Evolutionary conservation across 2,888 invertebrate species (phyloP), one percentile per base, ranked within the genome.

Genomic region (Leptogaster cylindrica): DNA sequence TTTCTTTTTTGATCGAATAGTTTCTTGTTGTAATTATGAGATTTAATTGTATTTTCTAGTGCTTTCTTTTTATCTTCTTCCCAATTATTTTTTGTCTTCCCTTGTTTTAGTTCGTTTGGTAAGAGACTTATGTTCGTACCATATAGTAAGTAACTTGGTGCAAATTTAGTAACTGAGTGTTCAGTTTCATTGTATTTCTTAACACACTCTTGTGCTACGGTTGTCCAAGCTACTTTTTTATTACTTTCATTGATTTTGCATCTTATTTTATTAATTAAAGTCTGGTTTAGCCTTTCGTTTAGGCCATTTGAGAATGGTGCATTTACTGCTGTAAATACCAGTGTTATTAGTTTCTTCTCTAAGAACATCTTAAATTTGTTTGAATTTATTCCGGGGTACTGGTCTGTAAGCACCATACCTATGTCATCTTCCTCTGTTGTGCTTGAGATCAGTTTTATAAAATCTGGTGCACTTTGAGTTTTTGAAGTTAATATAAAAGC

Each of bases 301-400:
- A 50, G n/a, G 1, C 23, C 50, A 4, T 50, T 50, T 2, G 3
- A 50, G 27, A 71, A 70, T 10, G 65, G 66, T 20, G 69, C 25
- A 31, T 72, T 69, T 20, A 65, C 71, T n/a, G n/a, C n/a, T 7
- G 70, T 69, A 27, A 71, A 70, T 33, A 70, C 70, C 20, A 71
- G 41, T 70, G 25, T n/a, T 44, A 44, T 44, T n/a, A n/a, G n/a
- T n/a, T n/a, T 44, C 18, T 44, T 4, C 27, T 73, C 20, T 66
- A 76, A 65, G 70, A 71, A 76, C 14, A 68, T 55, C 70, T 76
- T 76, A 28, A 77, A 74, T 69, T 75, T 73, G 46, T 70, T 73
- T 6, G 75, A 75, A 67, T 76, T 76, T 65, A 76, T 73, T 33
- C 75, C 75, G 7, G 74, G 72, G 63, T 76, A 76, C 73, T 76